Conservation (phyloP, 2,113 vertebrate species). For the Dryoscopus gambensis region DNA sequence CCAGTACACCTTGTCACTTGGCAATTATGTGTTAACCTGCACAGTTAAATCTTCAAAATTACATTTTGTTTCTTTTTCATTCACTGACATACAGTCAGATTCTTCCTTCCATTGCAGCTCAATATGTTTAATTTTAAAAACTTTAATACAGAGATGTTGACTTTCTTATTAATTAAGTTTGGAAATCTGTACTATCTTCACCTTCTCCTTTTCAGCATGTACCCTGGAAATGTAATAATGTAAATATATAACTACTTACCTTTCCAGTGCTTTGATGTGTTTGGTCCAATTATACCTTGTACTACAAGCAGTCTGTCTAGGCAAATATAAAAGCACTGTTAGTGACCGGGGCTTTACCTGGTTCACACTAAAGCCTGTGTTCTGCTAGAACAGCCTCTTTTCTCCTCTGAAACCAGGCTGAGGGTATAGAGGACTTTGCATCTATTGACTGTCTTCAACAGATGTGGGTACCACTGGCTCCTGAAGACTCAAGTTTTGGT, state of each 20-base stretch:
- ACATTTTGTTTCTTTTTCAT: neutral
- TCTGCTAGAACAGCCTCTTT: neutral
- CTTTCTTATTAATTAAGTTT: neutral
- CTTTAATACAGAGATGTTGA: neutral
- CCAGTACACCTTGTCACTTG: neutral
- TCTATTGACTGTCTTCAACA: neutral
- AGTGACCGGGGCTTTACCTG: neutral
- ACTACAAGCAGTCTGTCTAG: neutral
- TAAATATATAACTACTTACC: neutral
- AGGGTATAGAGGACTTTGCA: neutral
- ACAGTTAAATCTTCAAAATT: neutral
- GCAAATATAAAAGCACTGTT: neutral
- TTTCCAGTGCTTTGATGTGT: neutral
- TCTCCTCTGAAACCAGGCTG: neutral
- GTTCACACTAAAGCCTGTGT: neutral
- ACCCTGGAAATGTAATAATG: neutral
- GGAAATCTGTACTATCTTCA: neutral
- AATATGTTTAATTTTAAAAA: neutral
- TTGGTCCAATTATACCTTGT: neutral
- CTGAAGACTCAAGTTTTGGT: neutral
- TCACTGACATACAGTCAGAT: neutral
- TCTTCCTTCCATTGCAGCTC: neutral
- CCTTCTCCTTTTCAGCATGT: neutral
- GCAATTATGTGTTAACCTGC: neutral
- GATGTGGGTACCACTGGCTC: neutral